These are phyloP conservation scores for Hormiphora californensis DNA, from an alignment of 37 sponge, comb jelly and placozoan genomes.

Conservation along the genomic window DNA sequence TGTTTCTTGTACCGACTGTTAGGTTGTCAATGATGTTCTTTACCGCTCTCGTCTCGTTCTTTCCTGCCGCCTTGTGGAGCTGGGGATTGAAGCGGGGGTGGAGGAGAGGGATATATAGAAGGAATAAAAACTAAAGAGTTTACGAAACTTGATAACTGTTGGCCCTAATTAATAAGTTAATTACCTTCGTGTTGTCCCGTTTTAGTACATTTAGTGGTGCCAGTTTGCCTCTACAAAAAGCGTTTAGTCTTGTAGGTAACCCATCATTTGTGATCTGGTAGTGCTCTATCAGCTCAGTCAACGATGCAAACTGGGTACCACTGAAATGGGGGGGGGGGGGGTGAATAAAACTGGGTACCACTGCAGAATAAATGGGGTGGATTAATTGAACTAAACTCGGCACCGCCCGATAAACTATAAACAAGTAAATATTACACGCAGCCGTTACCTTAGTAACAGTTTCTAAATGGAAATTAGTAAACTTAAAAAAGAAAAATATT, in stretches of 20 bases:
- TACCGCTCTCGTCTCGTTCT: slow-evolving; percentile 2
- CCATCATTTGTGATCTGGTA: neutral
- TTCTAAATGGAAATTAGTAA: too few species aligned
- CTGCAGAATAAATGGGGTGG: too few species aligned
- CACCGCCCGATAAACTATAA: too few species aligned
- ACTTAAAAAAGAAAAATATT: too few species aligned
- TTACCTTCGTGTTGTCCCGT: slow-evolving; percentile 13
- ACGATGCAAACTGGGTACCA: neutral
- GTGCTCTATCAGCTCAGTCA: slow-evolving; percentile 37
- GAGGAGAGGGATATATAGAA: neutral
- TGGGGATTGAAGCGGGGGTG: neutral
- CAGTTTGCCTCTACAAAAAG: slow-evolving; percentile 3
- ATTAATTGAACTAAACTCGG: too few species aligned
- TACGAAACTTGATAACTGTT: too few species aligned
- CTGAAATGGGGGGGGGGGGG: too few species aligned
- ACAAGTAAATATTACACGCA: too few species aligned
- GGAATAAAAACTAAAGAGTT: neutral
- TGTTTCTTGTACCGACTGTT: neutral
- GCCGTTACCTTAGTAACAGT: too few species aligned
- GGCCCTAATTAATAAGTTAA: neutral
- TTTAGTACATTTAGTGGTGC: neutral
- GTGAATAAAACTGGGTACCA: too few species aligned
- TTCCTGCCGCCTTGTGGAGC: slow-evolving; percentile 18
- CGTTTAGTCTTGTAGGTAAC: neutral
- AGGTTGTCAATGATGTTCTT: neutral